phyloP scores from a whole-genome alignment of 2,113 vertebrate species.

The Mystacornis crossleyi region DNA sequence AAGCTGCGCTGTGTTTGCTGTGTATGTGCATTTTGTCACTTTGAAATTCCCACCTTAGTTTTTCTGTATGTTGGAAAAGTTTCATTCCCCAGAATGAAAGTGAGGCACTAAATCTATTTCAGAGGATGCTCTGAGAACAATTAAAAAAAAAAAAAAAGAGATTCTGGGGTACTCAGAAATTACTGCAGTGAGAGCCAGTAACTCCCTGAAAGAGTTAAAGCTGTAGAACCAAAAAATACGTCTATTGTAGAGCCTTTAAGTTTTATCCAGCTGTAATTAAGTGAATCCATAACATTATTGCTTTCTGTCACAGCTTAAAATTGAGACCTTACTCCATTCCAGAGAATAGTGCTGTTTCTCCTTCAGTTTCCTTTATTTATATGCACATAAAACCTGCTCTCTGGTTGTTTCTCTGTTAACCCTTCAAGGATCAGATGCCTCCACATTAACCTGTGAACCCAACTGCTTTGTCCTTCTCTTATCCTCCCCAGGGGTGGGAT shows the following conservation, averaged over 20 bases:
- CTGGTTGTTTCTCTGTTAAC: conserved; percentile 5
- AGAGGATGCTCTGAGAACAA: neutral
- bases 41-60: neutral
- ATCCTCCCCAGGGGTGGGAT: neutral
- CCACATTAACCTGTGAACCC: neutral
- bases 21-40: neutral
- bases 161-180: neutral
- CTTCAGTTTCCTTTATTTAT: neutral
- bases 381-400: neutral
- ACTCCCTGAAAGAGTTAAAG: neutral
- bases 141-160: neutral
- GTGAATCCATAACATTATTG: conserved; percentile 17
- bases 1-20: neutral
- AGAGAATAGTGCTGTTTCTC: neutral
- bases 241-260: neutral
- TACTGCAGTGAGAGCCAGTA: neutral
- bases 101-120: neutral
- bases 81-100: neutral
- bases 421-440: neutral
- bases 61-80: neutral
- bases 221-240: neutral
- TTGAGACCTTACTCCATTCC: neutral
- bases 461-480: neutral
- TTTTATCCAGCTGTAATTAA: conserved; percentile 45
- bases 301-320: conserved; percentile 26